A percentile compares a stretch with the other conserved stretches of the same genome.
Conservation (phyloP, 2,888 invertebrate species). For the Zygothrica quintamaculata region DNA sequence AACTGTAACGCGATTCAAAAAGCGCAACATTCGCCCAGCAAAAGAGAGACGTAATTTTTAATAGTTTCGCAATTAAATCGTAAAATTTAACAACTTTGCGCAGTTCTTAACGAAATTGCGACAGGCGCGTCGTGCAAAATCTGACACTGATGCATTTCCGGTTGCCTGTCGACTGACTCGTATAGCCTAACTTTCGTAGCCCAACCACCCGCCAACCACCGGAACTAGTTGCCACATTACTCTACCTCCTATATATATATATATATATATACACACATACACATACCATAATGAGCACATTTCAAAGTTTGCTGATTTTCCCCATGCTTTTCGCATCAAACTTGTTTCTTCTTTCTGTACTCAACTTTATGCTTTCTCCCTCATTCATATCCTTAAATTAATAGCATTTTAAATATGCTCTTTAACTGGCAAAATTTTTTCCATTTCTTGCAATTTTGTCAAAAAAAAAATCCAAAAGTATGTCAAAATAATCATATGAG, state of each 20-base stretch:
- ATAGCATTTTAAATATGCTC: slow-evolving; percentile 33
- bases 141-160: slow-evolving; percentile 80
- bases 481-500: too few relatives aligned
- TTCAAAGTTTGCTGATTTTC: slow-evolving; percentile 55
- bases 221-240: slow-evolving; percentile 6
- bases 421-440: too few relatives aligned
- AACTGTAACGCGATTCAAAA: slow-evolving; percentile 10
- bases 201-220: slow-evolving; percentile 15
- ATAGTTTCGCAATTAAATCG: slow-evolving; percentile 81
- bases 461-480: too few relatives aligned
- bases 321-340: slow-evolving; percentile 24
- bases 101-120: slow-evolving; percentile 79
- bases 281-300: slow-evolving; percentile 41
- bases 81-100: slow-evolving; percentile 81
- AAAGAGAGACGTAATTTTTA: slow-evolving; percentile 78
- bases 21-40: slow-evolving; percentile 43
- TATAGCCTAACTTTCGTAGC: slow-evolving; percentile 37
- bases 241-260: slow-evolving; percentile 3
- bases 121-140: slow-evolving; percentile 58
- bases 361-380: slow-evolving; percentile 35
- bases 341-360: slow-evolving; percentile 30
- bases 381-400: slow-evolving; percentile 39
- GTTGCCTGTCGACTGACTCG: slow-evolving; percentile 51
- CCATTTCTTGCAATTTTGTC: too few relatives aligned
- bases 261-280: too few relatives aligned